Conservation (phyloP, 2,888 invertebrate genomes). For the Candidula unifasciata region DNA sequence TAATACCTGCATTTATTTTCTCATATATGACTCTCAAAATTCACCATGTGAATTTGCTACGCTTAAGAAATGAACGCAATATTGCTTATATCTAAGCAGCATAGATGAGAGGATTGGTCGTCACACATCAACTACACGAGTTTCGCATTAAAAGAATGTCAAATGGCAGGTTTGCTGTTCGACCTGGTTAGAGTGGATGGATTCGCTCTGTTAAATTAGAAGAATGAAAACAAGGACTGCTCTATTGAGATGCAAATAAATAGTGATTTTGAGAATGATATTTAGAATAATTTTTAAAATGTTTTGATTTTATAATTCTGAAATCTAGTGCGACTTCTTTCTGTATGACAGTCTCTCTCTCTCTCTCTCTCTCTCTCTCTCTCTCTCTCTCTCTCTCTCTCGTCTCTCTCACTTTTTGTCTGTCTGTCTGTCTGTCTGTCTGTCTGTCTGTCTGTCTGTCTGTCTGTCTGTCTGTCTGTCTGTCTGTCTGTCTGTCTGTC, state of each 20-base stretch:
- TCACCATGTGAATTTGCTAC: too few species aligned
- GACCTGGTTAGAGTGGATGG: background rate
- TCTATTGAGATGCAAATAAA: background rate
- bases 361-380: constrained; percentile 18
- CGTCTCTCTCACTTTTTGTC: background rate
- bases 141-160: background rate
- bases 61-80: background rate
- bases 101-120: background rate
- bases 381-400: constrained; percentile 27
- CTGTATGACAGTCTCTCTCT: background rate
- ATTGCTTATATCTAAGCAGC: background rate
- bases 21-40: too few species aligned
- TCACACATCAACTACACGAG: constrained; percentile 8
- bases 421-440: too few species aligned
- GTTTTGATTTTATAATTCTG: background rate
- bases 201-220: background rate
- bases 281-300: background rate
- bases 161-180: background rate
- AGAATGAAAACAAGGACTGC: background rate
- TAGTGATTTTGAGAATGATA: background rate
- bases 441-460: too few species aligned
- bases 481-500: background rate
- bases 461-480: background rate
- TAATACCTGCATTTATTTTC: too few species aligned
- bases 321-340: background rate